Base-by-base conservation (phyloP, 2,797 vertebrate species). In the Thalassophryne amazonica region DNA sequence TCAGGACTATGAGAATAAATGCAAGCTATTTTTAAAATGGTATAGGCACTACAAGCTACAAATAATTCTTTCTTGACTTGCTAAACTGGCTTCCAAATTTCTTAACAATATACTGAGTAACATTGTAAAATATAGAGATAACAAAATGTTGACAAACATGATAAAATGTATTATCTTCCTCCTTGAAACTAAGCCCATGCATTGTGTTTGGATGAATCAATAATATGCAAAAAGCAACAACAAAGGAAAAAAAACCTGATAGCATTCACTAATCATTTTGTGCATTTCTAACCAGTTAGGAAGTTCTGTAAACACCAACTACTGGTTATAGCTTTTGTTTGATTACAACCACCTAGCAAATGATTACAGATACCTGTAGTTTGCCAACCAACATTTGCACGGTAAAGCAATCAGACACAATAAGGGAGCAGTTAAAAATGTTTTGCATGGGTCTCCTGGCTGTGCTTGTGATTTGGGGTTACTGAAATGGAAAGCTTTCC, bases 221-320 rank as follows among this genome's bases (percentile, higher is more conserved):
- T n/a, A n/a, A n/a, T n/a, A n/a, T n/a, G n/a, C n/a, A n/a, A n/a
- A n/a, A n/a, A n/a, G n/a, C n/a, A n/a, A n/a, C n/a, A n/a, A n/a
- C n/a, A n/a, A n/a, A n/a, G n/a, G n/a, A n/a, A 33, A 15, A 47
- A 56, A 37, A 13, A 31, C 25, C 33, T 54, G 29, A 55, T 49
- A 57, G 18, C 28, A 35, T 73, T 43, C 51, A 48, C 15, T 24
- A 51, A 59, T 52, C 32, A 72, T 66, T 63, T 51, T 15, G 43
- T 4, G 2, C 15, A 28, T 49, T 67, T 46, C 11, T 14, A 38
- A 39, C 28, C 40, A 53, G 42, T 55, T 14, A 52, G n/a, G 28
- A 25, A 10, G 33, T 51, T 66, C 13, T 31, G 52, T 61, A 35
- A 70, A 61, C 36, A 55, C 19, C 17, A 37, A 58, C 73, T 32